Conservation (phyloP, 1,140 invertebrate species). For the Drosophila arawakana region DNA sequence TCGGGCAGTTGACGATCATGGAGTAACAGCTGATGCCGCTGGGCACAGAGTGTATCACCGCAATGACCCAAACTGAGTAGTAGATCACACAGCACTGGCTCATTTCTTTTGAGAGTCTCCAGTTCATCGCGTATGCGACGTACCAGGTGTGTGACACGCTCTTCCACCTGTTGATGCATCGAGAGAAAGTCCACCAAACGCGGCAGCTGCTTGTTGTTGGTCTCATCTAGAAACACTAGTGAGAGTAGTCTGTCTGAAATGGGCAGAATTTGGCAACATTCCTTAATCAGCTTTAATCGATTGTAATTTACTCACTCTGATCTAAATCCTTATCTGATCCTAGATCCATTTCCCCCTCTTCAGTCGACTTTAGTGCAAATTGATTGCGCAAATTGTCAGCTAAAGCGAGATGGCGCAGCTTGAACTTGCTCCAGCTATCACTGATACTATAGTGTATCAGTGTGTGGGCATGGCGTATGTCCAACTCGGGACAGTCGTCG, state of each 20-base stretch:
- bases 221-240: conserved; percentile 49
- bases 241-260: conserved; percentile 32
- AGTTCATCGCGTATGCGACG: conserved; percentile 30
- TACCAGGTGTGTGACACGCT: conserved; percentile 20
- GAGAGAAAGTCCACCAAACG: conserved; percentile 58
- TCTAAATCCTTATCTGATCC: not conserved
- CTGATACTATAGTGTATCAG: conserved; percentile 57
- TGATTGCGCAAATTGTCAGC: conserved; percentile 35
- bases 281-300: not conserved
- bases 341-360: not conserved
- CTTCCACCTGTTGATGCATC: conserved; percentile 46
- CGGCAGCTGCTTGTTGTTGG: conserved; percentile 50
- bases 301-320: not conserved
- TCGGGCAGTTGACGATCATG: conserved; percentile 11
- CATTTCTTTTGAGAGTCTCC: not conserved
- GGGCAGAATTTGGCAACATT: not conserved
- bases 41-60: conserved; percentile 17
- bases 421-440: conserved; percentile 53
- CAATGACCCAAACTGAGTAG: conserved; percentile 48
- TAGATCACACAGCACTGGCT: conserved; percentile 26
- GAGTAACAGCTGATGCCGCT: conserved; percentile 41
- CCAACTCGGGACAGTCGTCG: conserved; percentile 63
- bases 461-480: conserved; percentile 49
- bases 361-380: not conserved
- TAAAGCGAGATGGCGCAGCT: conserved; percentile 47